phyloP scores from a whole-genome alignment of 2,888 invertebrate species.

The Margaritifera margaritifera region DNA sequence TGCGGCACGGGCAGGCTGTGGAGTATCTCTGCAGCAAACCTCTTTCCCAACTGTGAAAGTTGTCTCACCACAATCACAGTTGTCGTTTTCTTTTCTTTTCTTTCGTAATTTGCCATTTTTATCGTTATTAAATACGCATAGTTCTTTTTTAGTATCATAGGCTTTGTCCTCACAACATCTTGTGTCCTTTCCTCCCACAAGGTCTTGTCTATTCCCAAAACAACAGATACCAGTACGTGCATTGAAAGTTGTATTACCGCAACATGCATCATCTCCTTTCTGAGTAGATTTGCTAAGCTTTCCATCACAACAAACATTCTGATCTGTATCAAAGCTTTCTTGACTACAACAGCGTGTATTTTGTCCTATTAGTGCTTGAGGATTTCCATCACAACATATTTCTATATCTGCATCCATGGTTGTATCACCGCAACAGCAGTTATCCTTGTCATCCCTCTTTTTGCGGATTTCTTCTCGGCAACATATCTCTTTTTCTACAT shows the following conservation, averaged over 20 bases:
- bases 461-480: conserved; percentile 16
- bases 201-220: conserved; percentile 7
- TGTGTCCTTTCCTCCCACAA: background rate
- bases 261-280: conserved; percentile 12
- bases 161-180: no score
- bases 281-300: conserved; percentile 5
- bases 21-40: no score
- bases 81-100: conserved; percentile 8
- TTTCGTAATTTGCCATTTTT: conserved; percentile 7
- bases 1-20: background rate
- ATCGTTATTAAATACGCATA: no score
- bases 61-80: no score
- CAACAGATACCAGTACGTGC: conserved; percentile 5
- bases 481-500: conserved; percentile 15
- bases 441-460: conserved; percentile 12
- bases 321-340: conserved; percentile 14
- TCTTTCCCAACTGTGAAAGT: no score
- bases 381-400: conserved; percentile 21
- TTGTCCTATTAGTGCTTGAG: background rate
- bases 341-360: conserved; percentile 17
- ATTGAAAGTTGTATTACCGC: conserved; percentile 18
- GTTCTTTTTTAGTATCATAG: no score
- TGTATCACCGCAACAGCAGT: conserved; percentile 20
- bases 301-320: conserved; percentile 15
- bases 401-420: conserved; percentile 19